Evolutionary conservation across 2,113 vertebrate species (phyloP).

Genomic region (Hylia prasina): DNA sequence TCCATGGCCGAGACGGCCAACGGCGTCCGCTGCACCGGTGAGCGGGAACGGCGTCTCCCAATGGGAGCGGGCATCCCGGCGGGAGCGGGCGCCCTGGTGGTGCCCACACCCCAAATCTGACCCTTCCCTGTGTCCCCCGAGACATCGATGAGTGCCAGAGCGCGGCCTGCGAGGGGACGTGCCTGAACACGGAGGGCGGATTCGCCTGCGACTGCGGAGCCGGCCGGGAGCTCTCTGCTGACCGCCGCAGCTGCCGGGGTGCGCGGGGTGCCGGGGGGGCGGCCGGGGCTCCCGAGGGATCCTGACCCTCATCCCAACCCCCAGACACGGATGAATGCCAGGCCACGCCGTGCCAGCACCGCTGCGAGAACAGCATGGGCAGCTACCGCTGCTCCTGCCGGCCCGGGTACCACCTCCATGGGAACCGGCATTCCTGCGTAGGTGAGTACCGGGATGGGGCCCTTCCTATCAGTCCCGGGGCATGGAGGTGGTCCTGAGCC

Average conservation of each 20-base stretch:
- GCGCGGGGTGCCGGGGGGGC: background rate
- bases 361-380: constrained; percentile 75
- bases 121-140: background rate
- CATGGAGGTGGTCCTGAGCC: background rate
- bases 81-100: rapidly evolving
- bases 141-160: constrained; percentile 75
- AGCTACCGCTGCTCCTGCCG: constrained; percentile 79
- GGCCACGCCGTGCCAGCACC: constrained; percentile 74
- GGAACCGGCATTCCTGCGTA: constrained; percentile 75
- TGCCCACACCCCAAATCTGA: background rate
- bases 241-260: constrained; percentile 75
- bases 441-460: constrained; percentile 33
- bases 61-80: rapidly evolving
- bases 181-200: constrained; percentile 76
- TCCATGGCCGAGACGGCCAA: constrained; percentile 73
- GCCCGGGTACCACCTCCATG: constrained; percentile 72
- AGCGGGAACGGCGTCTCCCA: background rate
- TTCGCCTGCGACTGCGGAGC: constrained; percentile 75
- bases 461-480: background rate
- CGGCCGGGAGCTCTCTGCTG: constrained; percentile 69
- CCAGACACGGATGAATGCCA: constrained; percentile 77
- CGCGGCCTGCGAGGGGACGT: constrained; percentile 69
- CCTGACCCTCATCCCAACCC: background rate
- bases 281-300: background rate
- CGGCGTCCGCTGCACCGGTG: constrained; percentile 75